Evolutionary conservation across 2,113 vertebrate genomes (phyloP).

Genomic region (Petroica traversi): DNA sequence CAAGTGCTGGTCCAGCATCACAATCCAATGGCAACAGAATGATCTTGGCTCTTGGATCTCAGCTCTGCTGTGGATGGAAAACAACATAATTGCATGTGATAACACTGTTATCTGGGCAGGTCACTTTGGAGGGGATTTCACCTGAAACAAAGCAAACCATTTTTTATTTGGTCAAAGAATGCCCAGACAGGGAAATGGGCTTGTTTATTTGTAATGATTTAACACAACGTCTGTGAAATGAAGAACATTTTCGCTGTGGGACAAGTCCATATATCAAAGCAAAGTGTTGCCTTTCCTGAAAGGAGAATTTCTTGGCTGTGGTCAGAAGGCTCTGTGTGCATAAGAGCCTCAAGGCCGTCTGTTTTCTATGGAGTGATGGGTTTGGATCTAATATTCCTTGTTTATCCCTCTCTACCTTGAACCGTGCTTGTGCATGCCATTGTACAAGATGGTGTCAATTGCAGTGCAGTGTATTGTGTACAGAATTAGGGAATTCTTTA

Average conservation of each 20-base stretch:
- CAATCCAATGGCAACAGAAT: background rate
- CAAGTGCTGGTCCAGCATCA: background rate
- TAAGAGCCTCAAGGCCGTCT: background rate
- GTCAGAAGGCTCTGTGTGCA: background rate
- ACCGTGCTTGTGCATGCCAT: background rate
- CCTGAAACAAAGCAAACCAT: background rate
- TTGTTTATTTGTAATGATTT: background rate
- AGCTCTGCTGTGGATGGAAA: background rate
- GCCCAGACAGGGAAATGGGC: background rate
- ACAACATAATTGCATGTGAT: background rate
- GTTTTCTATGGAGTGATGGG: background rate
- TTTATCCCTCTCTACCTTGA: background rate
- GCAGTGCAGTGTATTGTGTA: background rate
- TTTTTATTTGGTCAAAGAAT: background rate
- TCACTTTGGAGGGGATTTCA: background rate
- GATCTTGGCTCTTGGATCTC: background rate
- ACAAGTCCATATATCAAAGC: background rate
- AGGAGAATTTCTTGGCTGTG: background rate
- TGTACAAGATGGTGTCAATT: background rate
- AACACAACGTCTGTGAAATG: background rate
- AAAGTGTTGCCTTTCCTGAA: conserved; percentile 1
- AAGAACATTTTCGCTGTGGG: background rate
- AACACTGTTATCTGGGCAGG: background rate
- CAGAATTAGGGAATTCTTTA: background rate
- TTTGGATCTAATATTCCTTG: background rate